Evolutionary conservation across 1,140 invertebrate genomes (phyloP).

Genomic region (Drosophila sucinea): DNA sequence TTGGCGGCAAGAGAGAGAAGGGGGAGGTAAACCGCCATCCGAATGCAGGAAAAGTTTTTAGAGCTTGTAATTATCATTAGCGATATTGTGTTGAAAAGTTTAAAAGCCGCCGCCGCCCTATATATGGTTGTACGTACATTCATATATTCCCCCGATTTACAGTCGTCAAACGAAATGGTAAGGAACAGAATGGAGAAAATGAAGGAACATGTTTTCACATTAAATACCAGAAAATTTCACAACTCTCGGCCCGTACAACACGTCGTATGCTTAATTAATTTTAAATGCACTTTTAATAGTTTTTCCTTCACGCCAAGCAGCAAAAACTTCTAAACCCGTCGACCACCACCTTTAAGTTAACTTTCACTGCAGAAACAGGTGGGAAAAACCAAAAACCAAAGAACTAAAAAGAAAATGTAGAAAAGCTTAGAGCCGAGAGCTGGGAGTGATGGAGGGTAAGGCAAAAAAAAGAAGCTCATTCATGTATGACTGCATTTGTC

Average conservation of each 20-base stretch:
- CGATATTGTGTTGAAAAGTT: slow-evolving; percentile 80
- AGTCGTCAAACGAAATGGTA: background rate
- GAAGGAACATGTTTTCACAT: slow-evolving; percentile 14
- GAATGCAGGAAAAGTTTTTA: slow-evolving; percentile 72
- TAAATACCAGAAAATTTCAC: slow-evolving; percentile 32
- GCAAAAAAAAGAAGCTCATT: slow-evolving; percentile 30
- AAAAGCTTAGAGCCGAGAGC: background rate
- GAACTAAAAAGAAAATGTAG: background rate
- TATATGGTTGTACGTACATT: background rate
- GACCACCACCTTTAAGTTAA: slow-evolving; percentile 56
- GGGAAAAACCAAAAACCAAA: slow-evolving; percentile 19
- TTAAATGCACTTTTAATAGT: slow-evolving; percentile 81
- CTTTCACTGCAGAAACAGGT: slow-evolving; percentile 52
- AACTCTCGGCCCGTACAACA: slow-evolving; percentile 36
- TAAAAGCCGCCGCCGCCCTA: slow-evolving; percentile 46
- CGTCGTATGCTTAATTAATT: slow-evolving; percentile 77
- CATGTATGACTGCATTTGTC: slow-evolving; percentile 76
- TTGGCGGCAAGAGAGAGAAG: slow-evolving; percentile 5
- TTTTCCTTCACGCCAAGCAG: slow-evolving; percentile 25
- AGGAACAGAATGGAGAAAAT: slow-evolving; percentile 5
- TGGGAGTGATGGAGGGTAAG: slow-evolving; percentile 12
- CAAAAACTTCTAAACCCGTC: slow-evolving; percentile 31
- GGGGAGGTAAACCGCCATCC: slow-evolving; percentile 5
- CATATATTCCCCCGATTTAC: background rate
- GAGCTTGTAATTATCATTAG: slow-evolving; percentile 80